These are phyloP conservation scores for Lasioglossum albipes DNA, from an alignment of 1,140 invertebrate genomes.

Conservation along the genomic window DNA sequence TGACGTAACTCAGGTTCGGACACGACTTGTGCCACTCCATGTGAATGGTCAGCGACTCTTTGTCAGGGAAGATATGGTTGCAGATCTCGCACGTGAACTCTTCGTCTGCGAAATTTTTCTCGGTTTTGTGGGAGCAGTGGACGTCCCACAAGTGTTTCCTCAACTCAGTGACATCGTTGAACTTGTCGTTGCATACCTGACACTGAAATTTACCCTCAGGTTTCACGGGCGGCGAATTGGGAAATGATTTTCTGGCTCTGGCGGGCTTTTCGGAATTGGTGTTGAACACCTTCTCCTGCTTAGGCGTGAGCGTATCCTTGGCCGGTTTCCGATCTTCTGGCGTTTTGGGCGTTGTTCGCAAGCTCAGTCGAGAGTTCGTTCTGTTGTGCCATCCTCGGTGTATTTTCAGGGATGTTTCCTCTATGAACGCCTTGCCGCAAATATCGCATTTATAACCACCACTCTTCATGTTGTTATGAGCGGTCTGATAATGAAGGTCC, in stretches of 20 bases:
- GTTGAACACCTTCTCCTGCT: background rate
- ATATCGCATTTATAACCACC: conserved; percentile 81
- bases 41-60: conserved; percentile 80
- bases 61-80: conserved; percentile 82
- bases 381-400: conserved; percentile 82
- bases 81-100: conserved; percentile 82
- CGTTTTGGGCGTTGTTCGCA: background rate
- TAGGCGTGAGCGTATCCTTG: background rate
- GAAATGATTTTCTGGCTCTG: conserved; percentile 74
- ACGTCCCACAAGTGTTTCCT: conserved; percentile 77
- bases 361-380: conserved; percentile 36
- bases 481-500: conserved; percentile 66
- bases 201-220: conserved; percentile 67
- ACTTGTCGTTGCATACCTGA: conserved; percentile 76
- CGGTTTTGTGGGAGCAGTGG: conserved; percentile 73
- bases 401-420: conserved; percentile 79
- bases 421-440: conserved; percentile 82
- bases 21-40: conserved; percentile 79
- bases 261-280: conserved; percentile 61
- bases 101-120: conserved; percentile 70
- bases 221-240: conserved; percentile 54
- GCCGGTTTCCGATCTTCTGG: background rate
- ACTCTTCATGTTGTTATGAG: conserved; percentile 60
- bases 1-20: conserved; percentile 67
- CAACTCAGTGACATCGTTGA: conserved; percentile 69